Conservation (phyloP, 2,888 invertebrate species). For the Monopis laevigella region DNA sequence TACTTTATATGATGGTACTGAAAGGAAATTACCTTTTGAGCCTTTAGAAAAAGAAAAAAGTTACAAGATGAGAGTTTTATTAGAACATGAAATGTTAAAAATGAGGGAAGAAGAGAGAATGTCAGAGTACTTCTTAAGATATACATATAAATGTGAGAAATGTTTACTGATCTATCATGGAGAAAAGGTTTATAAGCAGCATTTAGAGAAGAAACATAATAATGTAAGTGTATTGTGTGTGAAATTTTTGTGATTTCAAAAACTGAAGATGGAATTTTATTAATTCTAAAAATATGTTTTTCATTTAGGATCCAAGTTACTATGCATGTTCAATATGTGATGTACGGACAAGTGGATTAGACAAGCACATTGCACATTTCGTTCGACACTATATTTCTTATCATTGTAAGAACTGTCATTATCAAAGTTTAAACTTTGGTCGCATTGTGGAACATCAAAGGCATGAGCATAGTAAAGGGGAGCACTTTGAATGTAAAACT, state of each 20-base stretch:
- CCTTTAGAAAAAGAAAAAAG: background rate
- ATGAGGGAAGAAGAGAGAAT: background rate
- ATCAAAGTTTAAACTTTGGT: background rate
- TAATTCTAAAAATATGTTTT: background rate
- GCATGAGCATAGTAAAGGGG: background rate
- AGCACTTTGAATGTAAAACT: background rate
- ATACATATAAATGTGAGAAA: slow-evolving; percentile 1
- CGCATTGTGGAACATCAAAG: slow-evolving; percentile 2
- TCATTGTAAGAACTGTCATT: background rate
- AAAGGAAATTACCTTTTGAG: background rate
- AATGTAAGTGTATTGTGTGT: slow-evolving; percentile 6
- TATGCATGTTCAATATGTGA: background rate
- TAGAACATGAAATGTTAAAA: slow-evolving; percentile 6
- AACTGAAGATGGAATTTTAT: no score
- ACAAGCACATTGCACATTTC: background rate
- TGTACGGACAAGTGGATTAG: background rate
- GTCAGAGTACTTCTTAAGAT: background rate
- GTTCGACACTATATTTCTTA: background rate
- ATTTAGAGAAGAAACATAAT: background rate
- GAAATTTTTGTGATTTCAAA: no score
- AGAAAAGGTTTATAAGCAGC: slow-evolving; percentile 1
- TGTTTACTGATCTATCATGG: slow-evolving; percentile 3
- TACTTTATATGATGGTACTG: background rate
- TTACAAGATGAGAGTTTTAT: background rate
- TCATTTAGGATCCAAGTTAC: background rate